Base-by-base conservation (phyloP, 2,888 invertebrate species). In the Scaptomyza parva region DNA sequence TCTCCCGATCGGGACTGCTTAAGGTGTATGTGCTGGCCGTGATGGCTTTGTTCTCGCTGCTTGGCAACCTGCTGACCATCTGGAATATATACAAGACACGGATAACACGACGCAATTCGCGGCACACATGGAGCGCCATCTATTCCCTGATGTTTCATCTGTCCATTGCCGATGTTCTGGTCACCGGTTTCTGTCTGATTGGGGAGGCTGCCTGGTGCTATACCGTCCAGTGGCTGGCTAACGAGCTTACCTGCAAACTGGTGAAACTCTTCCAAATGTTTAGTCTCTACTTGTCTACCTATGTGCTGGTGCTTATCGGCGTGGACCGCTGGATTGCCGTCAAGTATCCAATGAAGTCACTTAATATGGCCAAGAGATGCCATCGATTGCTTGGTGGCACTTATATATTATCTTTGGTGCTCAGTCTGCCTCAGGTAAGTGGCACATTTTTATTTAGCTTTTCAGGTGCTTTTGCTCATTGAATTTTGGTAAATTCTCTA, bases 191-290 rank as follows among this genome's bases (percentile, higher is more conserved):
- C 91, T 96, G 96, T 89, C 94, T 96, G 69, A 94, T 94, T 3
- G 96, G 96, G 0, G 97, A 97, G 84, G 96, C 96, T 0, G 93
- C 95, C 0, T 97, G 97, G 97, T 94, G 94, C 40, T 95, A 95
- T 55, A 95, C 95, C 0, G 96, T 97, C 0, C 94, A 95, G 68
- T 97, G 97, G 97, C 92, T 94, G 45, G 96, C 95, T 12, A 96
- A 96, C 2, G 95, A 96, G 86, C 90, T 94, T 9, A 93, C 94
- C 41, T 97, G 97, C 91, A 97, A 96, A 92, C 76, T 96, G 54
- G 95, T 96, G 85, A 97, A 97, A 90, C 96, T 95, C 77, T 92
- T 95, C 47, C 96, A 97, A 92, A 95, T 96, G 94, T 96, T 96
- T 87, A 95, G 96, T 51, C 92, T 97, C 53, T 96, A 97, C 89